These are phyloP conservation scores for Muscina levida DNA, from an alignment of 2,888 invertebrate species.

Conservation along the genomic window DNA sequence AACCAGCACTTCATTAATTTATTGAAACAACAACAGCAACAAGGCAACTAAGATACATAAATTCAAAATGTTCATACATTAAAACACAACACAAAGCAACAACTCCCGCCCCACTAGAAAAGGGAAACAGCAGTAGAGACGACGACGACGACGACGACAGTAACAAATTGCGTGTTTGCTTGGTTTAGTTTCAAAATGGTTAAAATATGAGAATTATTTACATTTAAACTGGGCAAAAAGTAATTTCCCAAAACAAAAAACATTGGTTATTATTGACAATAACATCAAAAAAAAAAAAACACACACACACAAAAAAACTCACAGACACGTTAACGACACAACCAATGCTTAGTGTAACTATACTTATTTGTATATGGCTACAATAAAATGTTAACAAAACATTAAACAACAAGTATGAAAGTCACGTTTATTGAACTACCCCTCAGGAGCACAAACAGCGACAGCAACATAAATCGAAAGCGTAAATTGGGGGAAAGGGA, in stretches of 20 bases:
- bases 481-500: constrained; percentile 16
- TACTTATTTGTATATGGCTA: neutral
- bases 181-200: constrained; percentile 36
- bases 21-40: constrained; percentile 38
- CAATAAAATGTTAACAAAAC: constrained; percentile 17
- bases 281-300: constrained; percentile 5
- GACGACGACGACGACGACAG: constrained; percentile 52
- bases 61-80: constrained; percentile 48
- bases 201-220: constrained; percentile 54
- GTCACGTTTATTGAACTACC: constrained; percentile 23
- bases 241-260: constrained; percentile 25
- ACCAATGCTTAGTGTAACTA: too few relatives aligned
- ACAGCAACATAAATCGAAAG: neutral
- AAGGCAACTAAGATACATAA: constrained; percentile 53
- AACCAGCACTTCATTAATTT: constrained; percentile 44
- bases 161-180: constrained; percentile 53
- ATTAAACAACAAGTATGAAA: constrained; percentile 3
- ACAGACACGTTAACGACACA: neutral
- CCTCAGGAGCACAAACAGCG: neutral
- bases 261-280: constrained; percentile 25
- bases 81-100: neutral
- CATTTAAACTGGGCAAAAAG: constrained; percentile 34
- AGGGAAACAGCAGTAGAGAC: too few relatives aligned
- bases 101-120: constrained; percentile 66
- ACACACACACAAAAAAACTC: neutral